Conservation (phyloP, 2,888 invertebrate species). For the Leptinotarsa tumamoca region DNA sequence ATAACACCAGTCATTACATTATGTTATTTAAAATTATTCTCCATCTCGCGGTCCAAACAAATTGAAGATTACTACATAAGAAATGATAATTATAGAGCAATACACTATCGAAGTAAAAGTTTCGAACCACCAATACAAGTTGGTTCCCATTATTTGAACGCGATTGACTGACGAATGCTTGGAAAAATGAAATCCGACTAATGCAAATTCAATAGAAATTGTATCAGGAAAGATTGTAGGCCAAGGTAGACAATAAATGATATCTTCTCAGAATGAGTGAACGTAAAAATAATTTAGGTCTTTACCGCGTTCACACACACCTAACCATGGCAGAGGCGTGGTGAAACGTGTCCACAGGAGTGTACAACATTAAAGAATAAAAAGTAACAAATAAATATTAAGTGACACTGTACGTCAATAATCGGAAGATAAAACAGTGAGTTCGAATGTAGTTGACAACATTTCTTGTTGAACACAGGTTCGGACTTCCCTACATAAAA, state of each 20-base stretch:
- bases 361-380: neutral
- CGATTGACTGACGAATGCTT: slow-evolving; percentile 6
- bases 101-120: neutral
- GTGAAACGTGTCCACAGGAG: slow-evolving; percentile 12
- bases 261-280: slow-evolving; percentile 35
- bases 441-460: no score
- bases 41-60: neutral
- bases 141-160: neutral
- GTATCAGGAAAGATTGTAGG: slow-evolving; percentile 35
- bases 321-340: slow-evolving; percentile 19
- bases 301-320: slow-evolving; percentile 20
- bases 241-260: slow-evolving; percentile 37
- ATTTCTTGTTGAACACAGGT: no score
- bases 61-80: neutral
- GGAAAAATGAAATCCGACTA: slow-evolving; percentile 7
- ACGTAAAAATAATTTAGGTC: slow-evolving; percentile 38
- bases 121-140: slow-evolving; percentile 14
- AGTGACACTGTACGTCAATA: neutral
- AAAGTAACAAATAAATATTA: neutral
- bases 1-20: neutral
- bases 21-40: neutral
- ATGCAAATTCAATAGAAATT: slow-evolving; percentile 26
- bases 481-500: no score
- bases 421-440: no score
- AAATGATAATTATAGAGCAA: slow-evolving; percentile 2